Conservation (phyloP, 1,140 invertebrate genomes). For the Brachionus calyciflorus region DNA sequence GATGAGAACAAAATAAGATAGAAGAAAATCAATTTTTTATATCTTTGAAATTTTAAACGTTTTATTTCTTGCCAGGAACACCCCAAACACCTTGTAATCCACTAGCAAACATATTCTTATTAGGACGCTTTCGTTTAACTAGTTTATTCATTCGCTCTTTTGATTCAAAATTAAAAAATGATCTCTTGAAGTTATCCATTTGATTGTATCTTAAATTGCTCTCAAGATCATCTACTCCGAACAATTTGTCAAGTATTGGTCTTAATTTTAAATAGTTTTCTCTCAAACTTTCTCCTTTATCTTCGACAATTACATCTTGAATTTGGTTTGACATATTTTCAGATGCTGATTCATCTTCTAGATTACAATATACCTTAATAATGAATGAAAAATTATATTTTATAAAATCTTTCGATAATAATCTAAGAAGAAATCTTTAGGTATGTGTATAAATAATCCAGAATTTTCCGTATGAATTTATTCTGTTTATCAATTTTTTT, state of each 20-base stretch:
- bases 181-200: not conserved
- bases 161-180: constrained; percentile 1
- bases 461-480: too few species aligned
- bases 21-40: not conserved
- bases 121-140: constrained; percentile 1
- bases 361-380: not conserved
- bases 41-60: not conserved
- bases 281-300: not conserved
- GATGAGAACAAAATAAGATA: not conserved
- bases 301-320: not conserved
- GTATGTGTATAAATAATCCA: too few species aligned
- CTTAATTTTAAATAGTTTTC: constrained; percentile 1
- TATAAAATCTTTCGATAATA: too few species aligned
- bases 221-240: not conserved
- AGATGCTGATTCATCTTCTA: not conserved
- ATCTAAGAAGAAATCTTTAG: too few species aligned
- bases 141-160: not conserved
- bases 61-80: constrained; percentile 37
- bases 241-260: not conserved
- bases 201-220: not conserved
- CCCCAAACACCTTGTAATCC: constrained; percentile 46
- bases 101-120: constrained; percentile 41
- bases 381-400: not conserved
- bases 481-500: too few species aligned
- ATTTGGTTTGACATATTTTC: not conserved